These are phyloP conservation scores for Frankliniella intonsa DNA, from an alignment of 2,888 invertebrate genomes.

Conservation along the genomic window DNA sequence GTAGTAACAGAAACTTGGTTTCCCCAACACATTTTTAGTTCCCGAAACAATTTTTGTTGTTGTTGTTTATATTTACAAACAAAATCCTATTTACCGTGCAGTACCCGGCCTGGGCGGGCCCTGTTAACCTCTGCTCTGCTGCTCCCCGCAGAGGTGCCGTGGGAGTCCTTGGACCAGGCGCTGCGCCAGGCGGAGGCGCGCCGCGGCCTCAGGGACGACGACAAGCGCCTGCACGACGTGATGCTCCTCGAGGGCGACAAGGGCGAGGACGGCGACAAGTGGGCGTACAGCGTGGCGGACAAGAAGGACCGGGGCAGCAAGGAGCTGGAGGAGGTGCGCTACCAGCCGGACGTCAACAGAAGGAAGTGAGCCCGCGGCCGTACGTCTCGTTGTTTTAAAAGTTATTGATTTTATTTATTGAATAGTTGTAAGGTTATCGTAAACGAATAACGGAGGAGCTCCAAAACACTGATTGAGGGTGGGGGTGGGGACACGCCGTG, in stretches of 20 bases:
- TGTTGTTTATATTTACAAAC: no score
- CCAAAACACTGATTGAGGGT: background rate
- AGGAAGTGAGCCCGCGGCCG: background rate
- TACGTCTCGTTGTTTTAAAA: background rate
- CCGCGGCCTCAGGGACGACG: background rate
- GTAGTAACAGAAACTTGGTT: no score
- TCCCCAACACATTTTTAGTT: no score
- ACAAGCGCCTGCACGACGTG: background rate
- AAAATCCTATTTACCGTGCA: no score
- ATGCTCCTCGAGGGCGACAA: background rate
- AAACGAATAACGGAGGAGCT: background rate
- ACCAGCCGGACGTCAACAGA: background rate
- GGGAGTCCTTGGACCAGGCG: background rate
- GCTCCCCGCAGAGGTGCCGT: background rate
- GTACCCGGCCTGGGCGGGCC: no score
- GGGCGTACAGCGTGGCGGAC: background rate
- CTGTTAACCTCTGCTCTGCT: no score
- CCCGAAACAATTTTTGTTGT: no score
- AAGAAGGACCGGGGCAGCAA: background rate
- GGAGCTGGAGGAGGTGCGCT: constrained; percentile 1
- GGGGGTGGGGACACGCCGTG: background rate
- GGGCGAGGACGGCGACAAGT: background rate
- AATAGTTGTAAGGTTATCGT: background rate
- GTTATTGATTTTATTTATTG: background rate
- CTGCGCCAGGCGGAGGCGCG: background rate